Evolutionary conservation across 2,888 invertebrate species (phyloP).

Genomic region (Netelia melanura): DNA sequence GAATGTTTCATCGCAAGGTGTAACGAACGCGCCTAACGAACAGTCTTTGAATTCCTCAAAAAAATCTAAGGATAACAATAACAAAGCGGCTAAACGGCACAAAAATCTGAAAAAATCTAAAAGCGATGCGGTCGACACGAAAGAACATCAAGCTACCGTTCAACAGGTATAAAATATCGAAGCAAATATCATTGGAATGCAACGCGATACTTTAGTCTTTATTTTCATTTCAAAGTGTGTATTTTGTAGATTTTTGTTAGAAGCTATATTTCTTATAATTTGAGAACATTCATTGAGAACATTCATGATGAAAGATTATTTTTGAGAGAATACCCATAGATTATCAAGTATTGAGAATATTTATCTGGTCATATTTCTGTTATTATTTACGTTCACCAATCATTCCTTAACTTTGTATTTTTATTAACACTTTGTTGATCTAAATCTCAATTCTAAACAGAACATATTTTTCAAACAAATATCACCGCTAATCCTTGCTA

Average conservation of each 20-base stretch:
- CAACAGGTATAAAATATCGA: conserved; percentile 77
- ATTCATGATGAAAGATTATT: background rate
- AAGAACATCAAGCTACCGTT: conserved; percentile 71
- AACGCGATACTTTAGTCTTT: background rate
- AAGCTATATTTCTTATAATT: background rate
- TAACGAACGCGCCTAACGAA: conserved; percentile 65
- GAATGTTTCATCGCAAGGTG: conserved; percentile 68
- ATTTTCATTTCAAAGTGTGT: background rate
- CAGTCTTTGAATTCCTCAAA: conserved; percentile 74
- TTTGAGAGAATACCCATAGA: background rate
- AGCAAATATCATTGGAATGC: conserved; percentile 20
- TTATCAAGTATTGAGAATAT: conserved; percentile 34
- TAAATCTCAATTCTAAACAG: too few species aligned
- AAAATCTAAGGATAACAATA: conserved; percentile 83
- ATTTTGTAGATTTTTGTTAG: background rate
- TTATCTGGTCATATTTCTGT: background rate
- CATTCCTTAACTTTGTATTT: too few species aligned
- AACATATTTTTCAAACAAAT: background rate
- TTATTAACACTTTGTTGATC: too few species aligned
- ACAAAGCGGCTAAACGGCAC: conserved; percentile 82
- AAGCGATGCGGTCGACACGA: conserved; percentile 70
- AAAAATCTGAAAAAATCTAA: conserved; percentile 76
- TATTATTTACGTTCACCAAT: too few species aligned
- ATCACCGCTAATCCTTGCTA: background rate
- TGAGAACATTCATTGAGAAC: background rate